phyloP scores from a whole-genome alignment of 2,113 vertebrate species.

The Toxotes chatareus region DNA sequence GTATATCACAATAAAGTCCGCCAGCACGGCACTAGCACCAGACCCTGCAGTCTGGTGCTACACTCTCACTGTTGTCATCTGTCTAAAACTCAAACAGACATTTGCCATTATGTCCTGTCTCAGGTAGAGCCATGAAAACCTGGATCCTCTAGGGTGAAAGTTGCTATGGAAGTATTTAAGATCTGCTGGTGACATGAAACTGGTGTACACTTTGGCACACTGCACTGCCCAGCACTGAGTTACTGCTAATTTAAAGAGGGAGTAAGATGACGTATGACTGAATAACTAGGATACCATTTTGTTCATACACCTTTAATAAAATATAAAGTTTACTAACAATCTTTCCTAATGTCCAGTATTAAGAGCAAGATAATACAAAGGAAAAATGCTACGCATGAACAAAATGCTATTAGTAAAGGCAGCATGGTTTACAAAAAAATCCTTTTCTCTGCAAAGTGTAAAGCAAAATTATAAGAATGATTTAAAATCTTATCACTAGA shows the following conservation, averaged over 20 bases:
- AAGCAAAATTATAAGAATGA: constrained; percentile 17
- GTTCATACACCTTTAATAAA: constrained; percentile 44
- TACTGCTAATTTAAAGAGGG: background rate
- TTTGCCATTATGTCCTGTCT: background rate
- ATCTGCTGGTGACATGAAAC: background rate
- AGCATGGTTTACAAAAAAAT: constrained; percentile 36
- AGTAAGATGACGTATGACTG: background rate
- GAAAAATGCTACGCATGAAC: constrained; percentile 16
- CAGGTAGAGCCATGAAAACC: background rate
- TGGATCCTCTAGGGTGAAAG: background rate
- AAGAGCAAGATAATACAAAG: constrained; percentile 17
- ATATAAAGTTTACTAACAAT: constrained; percentile 1
- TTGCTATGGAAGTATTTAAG: background rate
- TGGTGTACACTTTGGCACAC: background rate
- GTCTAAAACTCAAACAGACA: background rate
- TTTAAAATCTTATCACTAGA: constrained; percentile 1
- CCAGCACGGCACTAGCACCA: too few species aligned
- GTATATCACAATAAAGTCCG: background rate
- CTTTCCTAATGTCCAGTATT: constrained; percentile 16
- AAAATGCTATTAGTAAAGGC: constrained; percentile 41
- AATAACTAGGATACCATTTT: background rate
- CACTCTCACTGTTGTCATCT: background rate
- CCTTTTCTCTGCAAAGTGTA: constrained; percentile 1
- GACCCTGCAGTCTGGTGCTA: background rate
- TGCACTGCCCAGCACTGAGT: background rate